Conservation (phyloP, 2,888 invertebrate species). For the Troilus luridus region DNA sequence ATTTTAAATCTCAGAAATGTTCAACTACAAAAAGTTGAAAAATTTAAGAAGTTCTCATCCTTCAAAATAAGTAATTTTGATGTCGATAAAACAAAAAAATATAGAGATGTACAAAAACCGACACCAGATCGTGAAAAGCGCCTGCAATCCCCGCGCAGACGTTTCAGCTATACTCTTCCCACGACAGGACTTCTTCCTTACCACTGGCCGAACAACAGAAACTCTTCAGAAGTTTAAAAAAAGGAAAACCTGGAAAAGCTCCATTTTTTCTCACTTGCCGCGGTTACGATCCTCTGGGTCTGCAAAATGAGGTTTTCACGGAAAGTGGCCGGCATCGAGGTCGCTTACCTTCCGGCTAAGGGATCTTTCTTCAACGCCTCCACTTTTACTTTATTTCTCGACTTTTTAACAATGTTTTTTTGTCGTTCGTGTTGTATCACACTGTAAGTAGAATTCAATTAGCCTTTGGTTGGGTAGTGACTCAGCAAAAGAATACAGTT, state of each 20-base stretch:
- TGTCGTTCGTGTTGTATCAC: conserved; percentile 4
- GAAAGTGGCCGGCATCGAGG: conserved; percentile 1
- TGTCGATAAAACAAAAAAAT: not conserved
- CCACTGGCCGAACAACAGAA: not conserved
- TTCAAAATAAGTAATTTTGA: not conserved
- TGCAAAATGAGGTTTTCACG: conserved; percentile 39
- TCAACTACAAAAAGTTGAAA: not conserved
- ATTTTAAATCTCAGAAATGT: too few relatives aligned
- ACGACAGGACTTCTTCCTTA: not conserved
- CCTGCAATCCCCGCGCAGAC: not conserved
- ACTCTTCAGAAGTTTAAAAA: not conserved
- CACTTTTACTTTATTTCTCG: not conserved
- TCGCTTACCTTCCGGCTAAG: conserved; percentile 1
- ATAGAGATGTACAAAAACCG: not conserved
- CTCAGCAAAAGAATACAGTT: not conserved
- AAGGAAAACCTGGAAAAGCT: conserved; percentile 10
- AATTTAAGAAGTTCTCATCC: not conserved
- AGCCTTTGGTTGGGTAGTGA: not conserved
- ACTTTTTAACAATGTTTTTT: not conserved
- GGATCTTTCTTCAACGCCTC: conserved; percentile 22
- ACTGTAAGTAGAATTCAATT: not conserved
- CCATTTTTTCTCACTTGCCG: not conserved
- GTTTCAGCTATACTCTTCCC: conserved; percentile 11
- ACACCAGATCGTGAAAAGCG: not conserved
- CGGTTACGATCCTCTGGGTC: conserved; percentile 9